Evolutionary conservation across 2,113 vertebrate genomes (phyloP).

Genomic region (Aptenodytes patagonicus): DNA sequence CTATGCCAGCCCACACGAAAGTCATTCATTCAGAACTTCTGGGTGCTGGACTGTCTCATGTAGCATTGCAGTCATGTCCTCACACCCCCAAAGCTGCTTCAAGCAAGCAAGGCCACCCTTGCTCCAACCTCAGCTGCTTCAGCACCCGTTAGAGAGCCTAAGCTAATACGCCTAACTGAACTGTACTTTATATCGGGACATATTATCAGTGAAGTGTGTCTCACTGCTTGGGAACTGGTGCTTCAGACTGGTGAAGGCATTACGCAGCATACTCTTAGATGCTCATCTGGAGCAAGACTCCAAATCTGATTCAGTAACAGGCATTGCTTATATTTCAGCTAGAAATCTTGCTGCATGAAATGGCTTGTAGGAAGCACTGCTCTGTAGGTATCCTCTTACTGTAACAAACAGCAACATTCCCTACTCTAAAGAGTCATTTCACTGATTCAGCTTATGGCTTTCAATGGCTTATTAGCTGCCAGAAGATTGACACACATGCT

Average conservation of each 20-base stretch:
- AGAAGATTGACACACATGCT: background rate
- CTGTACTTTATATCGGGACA: too few relatives aligned
- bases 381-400: background rate
- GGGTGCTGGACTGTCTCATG: background rate
- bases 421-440: background rate
- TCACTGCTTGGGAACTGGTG: background rate
- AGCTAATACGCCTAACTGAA: background rate
- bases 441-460: background rate
- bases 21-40: background rate
- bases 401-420: background rate
- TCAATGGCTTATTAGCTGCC: background rate
- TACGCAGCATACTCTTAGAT: accelerated
- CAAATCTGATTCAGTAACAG: background rate
- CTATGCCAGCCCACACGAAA: background rate
- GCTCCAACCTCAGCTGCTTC: background rate
- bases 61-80: background rate
- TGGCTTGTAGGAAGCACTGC: background rate
- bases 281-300: background rate
- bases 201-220: background rate
- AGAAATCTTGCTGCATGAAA: background rate
- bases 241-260: background rate
- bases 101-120: too few relatives aligned
- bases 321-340: background rate
- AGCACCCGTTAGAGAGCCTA: too few relatives aligned
- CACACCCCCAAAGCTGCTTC: background rate